Evolutionary conservation across 2,888 invertebrate genomes (phyloP), one percentile per base, ranked within the genome.

Genomic region (Halictus ligatus): DNA sequence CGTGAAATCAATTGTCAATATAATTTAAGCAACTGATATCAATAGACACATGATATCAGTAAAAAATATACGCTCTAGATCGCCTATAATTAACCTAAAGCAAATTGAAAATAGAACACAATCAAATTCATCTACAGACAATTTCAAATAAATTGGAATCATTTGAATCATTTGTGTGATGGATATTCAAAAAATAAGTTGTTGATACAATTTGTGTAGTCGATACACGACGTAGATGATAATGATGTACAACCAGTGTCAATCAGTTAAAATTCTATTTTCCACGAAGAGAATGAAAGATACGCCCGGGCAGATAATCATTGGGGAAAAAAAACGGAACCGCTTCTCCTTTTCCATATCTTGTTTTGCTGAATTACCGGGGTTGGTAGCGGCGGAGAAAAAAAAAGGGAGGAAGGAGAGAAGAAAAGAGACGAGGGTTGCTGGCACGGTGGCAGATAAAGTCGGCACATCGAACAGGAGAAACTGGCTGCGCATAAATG

Each of bases 401-500:
- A 64, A 86, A 64, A 86, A 78, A 64, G 72, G 75, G 74, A 69
- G 35, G 75, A 58, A 35, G 69, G 40, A 25, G 71, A 69, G 78
- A 84, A 80, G 81, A 78, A 84, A 79, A 54, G 76, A 72, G 81
- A 73, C 21, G 64, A 40, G 75, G 58, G 76, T 77, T 71, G 82
- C 69, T 75, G 83, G 78, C 67, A 81, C 48, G 83, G 58, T 29
- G 35, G 73, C 25, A 88, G 90, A 90, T 88, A 89, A 92, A 89
- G 81, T 85, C 69, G 58, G 75, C 35, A 74, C 69, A 89, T 85
- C 81, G 87, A 89, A 88, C 67, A 80, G 81, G 81, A 84, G 90
- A 83, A 88, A 89, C 80, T 91, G 81, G 74, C 83, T 83, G 85
- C 82, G 77, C 85, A 87, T 86, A 91, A 92, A 92, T 80, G 89